These are phyloP conservation scores for Zenarchopterus dispar DNA, from an alignment of 2,797 vertebrate genomes.

Conservation along the genomic window DNA sequence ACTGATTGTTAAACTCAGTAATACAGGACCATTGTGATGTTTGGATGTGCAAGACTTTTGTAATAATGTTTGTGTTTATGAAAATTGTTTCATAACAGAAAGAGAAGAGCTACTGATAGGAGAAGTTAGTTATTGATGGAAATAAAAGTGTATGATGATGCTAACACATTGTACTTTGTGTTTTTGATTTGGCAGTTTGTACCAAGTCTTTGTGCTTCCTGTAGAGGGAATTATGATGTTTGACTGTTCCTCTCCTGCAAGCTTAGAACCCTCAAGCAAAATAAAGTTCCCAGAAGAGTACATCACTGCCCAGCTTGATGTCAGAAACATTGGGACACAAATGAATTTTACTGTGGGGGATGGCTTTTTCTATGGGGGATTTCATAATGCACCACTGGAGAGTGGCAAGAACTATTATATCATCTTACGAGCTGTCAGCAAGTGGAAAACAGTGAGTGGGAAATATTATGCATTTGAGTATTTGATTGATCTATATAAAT, in stretches of 20 bases:
- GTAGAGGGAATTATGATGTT: constrained; percentile 81
- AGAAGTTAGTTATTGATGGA: not conserved
- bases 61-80: no score
- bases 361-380: constrained; percentile 85
- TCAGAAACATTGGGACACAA: constrained; percentile 77
- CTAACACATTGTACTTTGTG: constrained; percentile 8
- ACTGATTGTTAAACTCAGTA: not conserved
- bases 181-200: constrained; percentile 82
- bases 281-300: constrained; percentile 73
- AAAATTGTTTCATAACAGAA: not conserved
- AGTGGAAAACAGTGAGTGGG: constrained; percentile 87
- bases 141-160: not conserved
- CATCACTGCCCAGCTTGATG: constrained; percentile 85
- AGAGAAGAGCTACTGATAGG: not conserved
- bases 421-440: constrained; percentile 87
- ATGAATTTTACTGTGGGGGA: constrained; percentile 88
- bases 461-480: not conserved
- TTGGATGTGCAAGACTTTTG: not conserved
- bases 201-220: constrained; percentile 92
- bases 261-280: constrained; percentile 72
- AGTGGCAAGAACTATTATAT: constrained; percentile 87
- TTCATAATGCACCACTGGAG: constrained; percentile 90
- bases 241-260: constrained; percentile 82
- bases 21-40: not conserved
- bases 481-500: not conserved